Conservation (phyloP, 2,888 invertebrate species). For the Strigamia crassipes region DNA sequence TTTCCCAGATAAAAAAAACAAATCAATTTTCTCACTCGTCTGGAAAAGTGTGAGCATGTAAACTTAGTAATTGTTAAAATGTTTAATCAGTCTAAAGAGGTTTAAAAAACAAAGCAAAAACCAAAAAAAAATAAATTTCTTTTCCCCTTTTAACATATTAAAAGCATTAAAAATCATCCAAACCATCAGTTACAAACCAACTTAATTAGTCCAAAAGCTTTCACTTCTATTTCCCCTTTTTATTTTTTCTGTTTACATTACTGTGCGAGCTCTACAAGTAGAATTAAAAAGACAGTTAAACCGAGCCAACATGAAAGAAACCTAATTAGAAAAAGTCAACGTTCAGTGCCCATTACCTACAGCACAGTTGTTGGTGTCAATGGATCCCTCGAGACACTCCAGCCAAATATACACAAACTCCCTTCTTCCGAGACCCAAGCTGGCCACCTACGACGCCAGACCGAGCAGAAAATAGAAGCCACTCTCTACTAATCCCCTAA, state of each 20-base stretch:
- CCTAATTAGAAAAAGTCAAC: background rate
- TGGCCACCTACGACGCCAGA: slow-evolving; percentile 3
- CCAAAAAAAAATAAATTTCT: background rate
- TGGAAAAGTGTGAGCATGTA: too few species aligned
- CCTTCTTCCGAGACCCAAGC: background rate
- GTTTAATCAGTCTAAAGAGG: too few species aligned
- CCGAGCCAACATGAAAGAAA: background rate
- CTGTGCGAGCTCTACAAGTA: background rate
- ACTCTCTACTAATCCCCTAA: background rate
- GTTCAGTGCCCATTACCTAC: slow-evolving; percentile 4
- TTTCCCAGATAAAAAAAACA: too few species aligned
- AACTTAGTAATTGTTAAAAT: too few species aligned
- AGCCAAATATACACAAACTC: background rate
- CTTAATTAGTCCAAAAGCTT: slow-evolving; percentile 10
- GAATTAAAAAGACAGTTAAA: background rate
- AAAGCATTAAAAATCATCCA: background rate
- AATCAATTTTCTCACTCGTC: too few species aligned
- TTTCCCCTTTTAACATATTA: background rate
- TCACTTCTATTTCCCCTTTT: background rate
- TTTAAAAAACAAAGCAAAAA: background rate
- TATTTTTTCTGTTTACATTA: background rate
- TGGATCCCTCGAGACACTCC: background rate
- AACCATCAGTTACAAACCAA: background rate
- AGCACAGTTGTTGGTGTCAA: slow-evolving; percentile 3
- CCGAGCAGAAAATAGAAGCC: slow-evolving; percentile 10